Evolutionary conservation across 2,888 invertebrate genomes (phyloP), one percentile per base, ranked within the genome.

Genomic region (Hirudinaria manillensis): DNA sequence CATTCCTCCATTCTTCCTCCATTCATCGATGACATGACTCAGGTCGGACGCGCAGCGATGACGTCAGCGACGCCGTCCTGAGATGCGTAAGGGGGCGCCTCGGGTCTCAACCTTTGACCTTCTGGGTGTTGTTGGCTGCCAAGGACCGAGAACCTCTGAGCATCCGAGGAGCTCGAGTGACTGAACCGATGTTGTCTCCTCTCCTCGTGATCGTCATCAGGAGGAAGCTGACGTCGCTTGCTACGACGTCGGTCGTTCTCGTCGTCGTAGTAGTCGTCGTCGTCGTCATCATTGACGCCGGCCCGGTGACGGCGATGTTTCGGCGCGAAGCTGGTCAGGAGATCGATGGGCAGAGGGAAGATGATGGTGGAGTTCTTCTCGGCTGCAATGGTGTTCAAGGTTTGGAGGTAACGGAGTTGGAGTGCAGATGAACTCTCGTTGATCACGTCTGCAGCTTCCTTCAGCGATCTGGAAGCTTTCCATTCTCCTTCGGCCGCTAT

Each of bases 311-410:
- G 24, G 70, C 34, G 36, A 68, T 68, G 38, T 38, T 61, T 74
- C 19, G 32, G n/a, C 16, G 36, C 65, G 29, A 74, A 74, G n/a
- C 21, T 21, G 45, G 34, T 24, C 51, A 70, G 13, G 36, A 78
- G 70, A 51, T 79, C 94, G 86, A 95, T 89, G 7, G 93, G 93
- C 81, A 93, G 86, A 27, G 96, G 96, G 87, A 97, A 96, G 71
- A 97, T 92, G 82, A 96, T 97, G 38, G 96, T 97, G 13, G 95
- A 95, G 85, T 96, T 96, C 89, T 96, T 96, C 88, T 96, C 96
- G 51, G 95, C 93, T 36, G 94, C 94, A 83, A 96, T 95, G 74
- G 94, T 93, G 87, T 93, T 95, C 83, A 96, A 87, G 0, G 96
- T 96, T 92, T 96, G 90, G 77, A 94, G 70, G 70, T 70, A 72